Evolutionary conservation across 2,113 vertebrate species (phyloP).

Genomic region (Syngnathus typhle): DNA sequence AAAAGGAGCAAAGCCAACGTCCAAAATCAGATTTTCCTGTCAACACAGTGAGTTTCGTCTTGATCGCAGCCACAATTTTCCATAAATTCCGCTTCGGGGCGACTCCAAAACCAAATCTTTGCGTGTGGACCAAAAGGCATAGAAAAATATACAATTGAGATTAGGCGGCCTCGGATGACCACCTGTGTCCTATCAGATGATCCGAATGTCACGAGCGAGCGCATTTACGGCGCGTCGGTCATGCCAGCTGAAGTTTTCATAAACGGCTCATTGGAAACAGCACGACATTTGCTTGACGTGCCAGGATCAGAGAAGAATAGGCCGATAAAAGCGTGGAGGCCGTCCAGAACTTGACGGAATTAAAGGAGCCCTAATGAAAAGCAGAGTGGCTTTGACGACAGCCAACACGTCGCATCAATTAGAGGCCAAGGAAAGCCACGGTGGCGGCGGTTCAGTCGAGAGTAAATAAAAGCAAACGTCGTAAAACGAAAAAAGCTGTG

Average conservation of each 20-base stretch:
- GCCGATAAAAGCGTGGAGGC: constrained; percentile 22
- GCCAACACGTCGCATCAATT: constrained; percentile 44
- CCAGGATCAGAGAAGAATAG: constrained; percentile 8
- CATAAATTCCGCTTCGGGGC: not conserved
- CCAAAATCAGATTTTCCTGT: constrained; percentile 11
- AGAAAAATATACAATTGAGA: not conserved
- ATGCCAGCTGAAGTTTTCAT: constrained; percentile 48
- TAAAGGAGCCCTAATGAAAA: constrained; percentile 66
- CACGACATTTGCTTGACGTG: constrained; percentile 41
- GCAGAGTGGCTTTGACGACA: constrained; percentile 26
- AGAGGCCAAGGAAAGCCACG: constrained; percentile 49
- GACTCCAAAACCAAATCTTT: not conserved
- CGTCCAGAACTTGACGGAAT: constrained; percentile 60
- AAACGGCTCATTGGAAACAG: constrained; percentile 57
- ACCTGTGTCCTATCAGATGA: constrained; percentile 6
- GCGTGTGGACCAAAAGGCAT: not conserved
- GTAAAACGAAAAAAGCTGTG: constrained; percentile 34
- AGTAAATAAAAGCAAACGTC: constrained; percentile 57
- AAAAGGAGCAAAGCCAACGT: not conserved
- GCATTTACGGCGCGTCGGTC: constrained; percentile 8
- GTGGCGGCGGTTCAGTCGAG: constrained; percentile 46
- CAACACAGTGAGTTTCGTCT: constrained; percentile 7
- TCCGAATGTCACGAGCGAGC: not conserved
- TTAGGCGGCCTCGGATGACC: not conserved
- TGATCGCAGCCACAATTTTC: not conserved